A percentile compares a stretch with the other conserved stretches of the same genome.
These are phyloP conservation scores for Drosophila lacteicornis DNA, from an alignment of 1,140 invertebrate species.

Conservation along the genomic window DNA sequence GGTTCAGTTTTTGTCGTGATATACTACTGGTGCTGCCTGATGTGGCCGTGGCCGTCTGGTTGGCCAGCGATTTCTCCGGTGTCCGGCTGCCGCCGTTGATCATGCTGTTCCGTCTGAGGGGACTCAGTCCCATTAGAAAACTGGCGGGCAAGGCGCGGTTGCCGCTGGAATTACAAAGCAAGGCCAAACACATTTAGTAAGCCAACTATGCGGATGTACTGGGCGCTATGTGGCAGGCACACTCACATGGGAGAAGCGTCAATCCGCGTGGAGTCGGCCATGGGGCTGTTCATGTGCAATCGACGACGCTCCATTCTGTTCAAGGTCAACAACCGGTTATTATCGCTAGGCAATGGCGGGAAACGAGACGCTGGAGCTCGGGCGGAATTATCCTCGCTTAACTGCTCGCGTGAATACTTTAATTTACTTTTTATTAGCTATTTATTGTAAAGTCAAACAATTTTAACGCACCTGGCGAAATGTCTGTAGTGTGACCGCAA, in stretches of 20 bases:
- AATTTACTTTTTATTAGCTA: background rate
- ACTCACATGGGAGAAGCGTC: conserved; percentile 47
- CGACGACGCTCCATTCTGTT: conserved; percentile 67
- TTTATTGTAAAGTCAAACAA: conserved; percentile 10
- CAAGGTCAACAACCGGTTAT: conserved; percentile 26
- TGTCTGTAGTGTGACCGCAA: conserved; percentile 10
- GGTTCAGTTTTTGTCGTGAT: conserved; percentile 61
- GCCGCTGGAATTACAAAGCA: background rate
- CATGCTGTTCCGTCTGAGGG: conserved; percentile 11
- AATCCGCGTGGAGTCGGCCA: conserved; percentile 79
- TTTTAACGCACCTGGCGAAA: conserved; percentile 32
- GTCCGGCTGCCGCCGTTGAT: conserved; percentile 18
- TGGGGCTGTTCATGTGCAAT: conserved; percentile 64
- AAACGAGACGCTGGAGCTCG: background rate
- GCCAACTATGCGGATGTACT: background rate
- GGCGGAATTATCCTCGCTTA: background rate
- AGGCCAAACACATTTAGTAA: conserved; percentile 5
- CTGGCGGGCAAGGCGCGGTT: background rate
- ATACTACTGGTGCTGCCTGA: conserved; percentile 22
- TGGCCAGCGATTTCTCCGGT: conserved; percentile 15
- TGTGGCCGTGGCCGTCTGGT: conserved; percentile 16
- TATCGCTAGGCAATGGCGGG: background rate
- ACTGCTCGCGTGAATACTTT: background rate
- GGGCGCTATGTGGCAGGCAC: background rate
- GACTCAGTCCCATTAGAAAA: conserved; percentile 23